Base-by-base conservation (phyloP, 2,888 invertebrate genomes). In the Sinodicranocentrus sp. region DNA sequence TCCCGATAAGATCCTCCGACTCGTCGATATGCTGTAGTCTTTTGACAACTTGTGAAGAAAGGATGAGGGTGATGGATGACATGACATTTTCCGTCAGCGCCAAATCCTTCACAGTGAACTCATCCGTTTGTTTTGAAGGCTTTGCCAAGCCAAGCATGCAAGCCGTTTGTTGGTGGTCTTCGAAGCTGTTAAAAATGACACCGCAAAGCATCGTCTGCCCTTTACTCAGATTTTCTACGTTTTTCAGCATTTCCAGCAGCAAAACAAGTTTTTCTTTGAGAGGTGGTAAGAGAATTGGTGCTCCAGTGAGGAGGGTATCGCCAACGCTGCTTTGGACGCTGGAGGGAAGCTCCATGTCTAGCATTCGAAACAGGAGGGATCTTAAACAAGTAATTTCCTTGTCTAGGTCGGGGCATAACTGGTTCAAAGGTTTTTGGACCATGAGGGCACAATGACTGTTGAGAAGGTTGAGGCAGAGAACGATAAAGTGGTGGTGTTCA, bases 131-230 rank as follows among this genome's bases (percentile, higher is more conserved):
- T 67, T 86, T 86, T 0, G 75, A 72, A 23, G 88, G 86, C 52
- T 89, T 88, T 63, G 91, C 90, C 87, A 92, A 91, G 2, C 93
- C 93, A 5, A 93, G 90, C 52, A 93, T 90, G 0, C 92, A 91
- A 0, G 93, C 92, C 13, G 93, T 91, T 88, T 93, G 93, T 33
- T 91, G 91, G 86, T 93, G 92, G 89, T 93, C 93, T 89, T 93
- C 93, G 54, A 94, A 90, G 89, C 93, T 93, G 33, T 92, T 92
- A 82, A 94, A 90, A 71, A 94, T 92, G 65, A 94, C 93, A 72
- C 91, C 92, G 84, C 93, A 90, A 83, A 93, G 91, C 92, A 93
- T 92, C 89, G 92, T 91, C 91, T 94, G 93, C 54, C 94, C 93
- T 87, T 92, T 91, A 8, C 93, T 92, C 8, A 93, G 90, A 54